Base-by-base conservation (phyloP, 1,140 invertebrate species). In the Cotesia chilonis region DNA sequence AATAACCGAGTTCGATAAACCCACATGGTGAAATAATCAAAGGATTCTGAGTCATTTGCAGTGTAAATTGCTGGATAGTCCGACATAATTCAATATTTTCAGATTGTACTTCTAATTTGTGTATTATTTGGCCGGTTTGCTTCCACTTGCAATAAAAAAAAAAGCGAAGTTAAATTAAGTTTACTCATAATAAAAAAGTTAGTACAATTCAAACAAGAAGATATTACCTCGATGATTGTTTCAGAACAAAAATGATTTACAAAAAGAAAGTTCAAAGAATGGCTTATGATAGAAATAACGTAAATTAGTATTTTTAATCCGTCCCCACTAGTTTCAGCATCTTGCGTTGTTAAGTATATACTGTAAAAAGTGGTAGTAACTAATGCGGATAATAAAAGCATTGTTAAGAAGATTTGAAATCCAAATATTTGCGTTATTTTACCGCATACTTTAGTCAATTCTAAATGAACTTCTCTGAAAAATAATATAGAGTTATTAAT, bases 41-140 rank as follows among this genome's bases (percentile, higher is more conserved):
- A 4, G 60, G 60, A 63, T 63, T 63, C 9, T 37, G 60, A 5
- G n/a, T 63, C 3, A 63, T 37, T 38, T 63, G 60, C 10, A 63
- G 10, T 4, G 60, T 41, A 63, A 63, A 63, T 63, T 63, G 36
- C n/a, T 38, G 36, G 36, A 63, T 63, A 10, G 35, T 12, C 2
- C 36, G 28, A 2, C 28, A 3, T 4, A 37, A 12, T 37, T 63
- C 37, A 37, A n/a, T 63, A 14, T 63, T 12, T 38, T 63, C 3
- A 37, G 35, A 63, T 63, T 37, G 3, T 37, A 63, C 14, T n/a
- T 12, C 60, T n/a, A 63, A 10, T 63, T 38, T 12, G 36, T 63
- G 60, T n/a, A 63, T 37, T 37, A 63, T 63, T 37, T 63, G 14
- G 4, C 60, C 60, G 14, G 60, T 63, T 12, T 9, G 6, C 28